Conservation (phyloP, 2,797 vertebrate genomes). For the Eospalax fontanierii region DNA sequence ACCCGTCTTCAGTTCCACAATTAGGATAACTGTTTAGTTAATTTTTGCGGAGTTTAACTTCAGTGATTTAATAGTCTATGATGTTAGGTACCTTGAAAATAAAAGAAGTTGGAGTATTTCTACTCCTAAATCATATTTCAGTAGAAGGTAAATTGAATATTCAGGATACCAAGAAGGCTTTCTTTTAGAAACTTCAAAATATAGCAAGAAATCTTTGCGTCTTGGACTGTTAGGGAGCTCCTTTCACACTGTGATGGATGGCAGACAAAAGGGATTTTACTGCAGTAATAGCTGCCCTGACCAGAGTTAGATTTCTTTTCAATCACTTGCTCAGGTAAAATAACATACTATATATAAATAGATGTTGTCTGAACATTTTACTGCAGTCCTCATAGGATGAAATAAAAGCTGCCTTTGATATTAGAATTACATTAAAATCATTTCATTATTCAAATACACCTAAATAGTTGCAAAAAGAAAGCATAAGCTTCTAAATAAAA, state of each 20-base stretch:
- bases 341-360: conserved; percentile 74
- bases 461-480: conserved; percentile 54
- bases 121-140: conserved; percentile 34
- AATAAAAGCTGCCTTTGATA: conserved; percentile 74
- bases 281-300: conserved; percentile 26
- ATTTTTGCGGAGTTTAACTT: conserved; percentile 52
- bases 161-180: conserved; percentile 56
- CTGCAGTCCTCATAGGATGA: conserved; percentile 26
- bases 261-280: conserved; percentile 52
- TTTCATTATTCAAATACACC: conserved; percentile 46
- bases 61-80: conserved; percentile 28
- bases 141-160: conserved; percentile 55
- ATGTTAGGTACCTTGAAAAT: conserved; percentile 41
- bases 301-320: conserved; percentile 71
- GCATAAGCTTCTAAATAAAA: conserved; percentile 15
- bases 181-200: conserved; percentile 67
- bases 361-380: conserved; percentile 75
- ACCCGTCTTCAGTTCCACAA: not conserved
- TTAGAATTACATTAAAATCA: conserved; percentile 70
- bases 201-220: conserved; percentile 20
- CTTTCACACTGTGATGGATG: conserved; percentile 53
- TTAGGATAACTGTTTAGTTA: conserved; percentile 20
- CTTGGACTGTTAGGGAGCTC: not conserved
- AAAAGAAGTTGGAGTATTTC: conserved; percentile 43
- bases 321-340: conserved; percentile 73